These are phyloP conservation scores for Bursaphelenchus okinawaensis DNA, from an alignment of 2,888 invertebrate genomes.

Conservation along the genomic window DNA sequence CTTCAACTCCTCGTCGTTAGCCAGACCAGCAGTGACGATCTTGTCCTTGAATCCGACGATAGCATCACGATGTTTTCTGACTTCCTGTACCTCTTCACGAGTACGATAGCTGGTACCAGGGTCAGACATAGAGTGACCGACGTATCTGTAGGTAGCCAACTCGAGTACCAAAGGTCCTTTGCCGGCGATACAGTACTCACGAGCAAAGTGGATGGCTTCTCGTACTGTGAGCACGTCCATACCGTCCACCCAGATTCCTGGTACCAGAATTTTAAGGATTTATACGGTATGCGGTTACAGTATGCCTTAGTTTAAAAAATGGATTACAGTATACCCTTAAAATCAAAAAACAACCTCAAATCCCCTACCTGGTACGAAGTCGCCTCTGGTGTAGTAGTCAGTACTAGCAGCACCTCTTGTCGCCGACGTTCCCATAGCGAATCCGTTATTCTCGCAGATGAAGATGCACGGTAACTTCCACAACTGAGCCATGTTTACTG, in stretches of 20 bases:
- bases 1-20: constrained; percentile 81
- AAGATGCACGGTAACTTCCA: constrained; percentile 88
- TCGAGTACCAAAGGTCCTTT: constrained; percentile 90
- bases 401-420: constrained; percentile 79
- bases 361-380: constrained; percentile 63
- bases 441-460: constrained; percentile 96
- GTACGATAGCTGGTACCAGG: constrained; percentile 72
- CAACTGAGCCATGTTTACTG: constrained; percentile 87
- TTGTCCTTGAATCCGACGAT: constrained; percentile 89
- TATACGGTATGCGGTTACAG: background rate
- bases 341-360: too few relatives aligned
- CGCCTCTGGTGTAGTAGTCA: constrained; percentile 85
- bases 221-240: constrained; percentile 91
- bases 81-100: constrained; percentile 91
- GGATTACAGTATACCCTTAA: too few relatives aligned
- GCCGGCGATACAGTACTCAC: constrained; percentile 75
- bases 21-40: constrained; percentile 72
- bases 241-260: constrained; percentile 87
- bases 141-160: constrained; percentile 88
- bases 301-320: too few relatives aligned
- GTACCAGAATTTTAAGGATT: background rate
- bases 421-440: constrained; percentile 89
- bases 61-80: constrained; percentile 89
- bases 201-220: constrained; percentile 75
- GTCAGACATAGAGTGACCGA: constrained; percentile 98